Percentiles rank a stretch among this genome's conserved stretches.
Evolutionary conservation across 2,888 invertebrate genomes (phyloP).

Genomic region (Tenthredo distinguenda): DNA sequence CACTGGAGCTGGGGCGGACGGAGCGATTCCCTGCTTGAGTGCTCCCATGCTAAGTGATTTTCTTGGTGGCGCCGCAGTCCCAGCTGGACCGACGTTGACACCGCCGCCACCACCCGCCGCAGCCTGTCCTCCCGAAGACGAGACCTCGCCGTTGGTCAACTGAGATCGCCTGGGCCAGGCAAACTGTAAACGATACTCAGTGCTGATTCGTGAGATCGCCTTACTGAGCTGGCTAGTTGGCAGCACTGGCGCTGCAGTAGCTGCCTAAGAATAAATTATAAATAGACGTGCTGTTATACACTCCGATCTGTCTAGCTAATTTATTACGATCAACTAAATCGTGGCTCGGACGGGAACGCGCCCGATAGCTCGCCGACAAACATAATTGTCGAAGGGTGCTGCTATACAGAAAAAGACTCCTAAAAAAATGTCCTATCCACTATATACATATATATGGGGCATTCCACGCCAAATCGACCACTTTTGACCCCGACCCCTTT

Average conservation of each 20-base stretch:
- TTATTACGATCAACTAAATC: not conserved
- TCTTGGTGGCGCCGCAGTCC: constrained; percentile 81
- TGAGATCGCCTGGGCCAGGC: constrained; percentile 88
- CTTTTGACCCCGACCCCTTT: no score
- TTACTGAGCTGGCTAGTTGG: constrained; percentile 85
- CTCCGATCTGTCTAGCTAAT: not conserved
- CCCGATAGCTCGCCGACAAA: no score
- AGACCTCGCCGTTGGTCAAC: constrained; percentile 80
- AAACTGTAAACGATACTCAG: constrained; percentile 94
- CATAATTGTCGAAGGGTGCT: no score
- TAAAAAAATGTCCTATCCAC: not conserved
- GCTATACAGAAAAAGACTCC: no score
- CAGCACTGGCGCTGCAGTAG: constrained; percentile 70
- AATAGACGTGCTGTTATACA: constrained; percentile 45
- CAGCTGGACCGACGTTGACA: constrained; percentile 88
- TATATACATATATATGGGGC: no score
- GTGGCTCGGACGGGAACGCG: no score
- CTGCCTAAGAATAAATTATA: constrained; percentile 66
- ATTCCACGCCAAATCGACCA: no score
- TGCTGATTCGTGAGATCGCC: constrained; percentile 87
- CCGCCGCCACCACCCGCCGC: constrained; percentile 78
- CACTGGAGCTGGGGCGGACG: constrained; percentile 80
- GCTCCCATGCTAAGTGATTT: constrained; percentile 95
- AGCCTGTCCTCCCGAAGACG: constrained; percentile 77
- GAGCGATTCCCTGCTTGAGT: constrained; percentile 81